Evolutionary conservation across 2,113 vertebrate genomes (phyloP).

Genomic region (Fulica atra): DNA sequence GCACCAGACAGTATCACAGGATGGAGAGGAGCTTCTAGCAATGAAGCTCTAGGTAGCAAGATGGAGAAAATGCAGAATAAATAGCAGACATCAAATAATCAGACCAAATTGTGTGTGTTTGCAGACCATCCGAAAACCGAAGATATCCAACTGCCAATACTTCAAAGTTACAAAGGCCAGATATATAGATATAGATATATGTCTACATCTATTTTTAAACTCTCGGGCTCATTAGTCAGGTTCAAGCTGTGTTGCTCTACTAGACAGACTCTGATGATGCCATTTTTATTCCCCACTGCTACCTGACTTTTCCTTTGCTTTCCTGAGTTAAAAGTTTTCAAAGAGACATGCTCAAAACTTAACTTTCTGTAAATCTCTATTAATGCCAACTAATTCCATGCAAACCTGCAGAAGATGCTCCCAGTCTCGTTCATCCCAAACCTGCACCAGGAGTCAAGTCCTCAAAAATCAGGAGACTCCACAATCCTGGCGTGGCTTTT

Average conservation of each 20-base stretch:
- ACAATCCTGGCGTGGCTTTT: neutral
- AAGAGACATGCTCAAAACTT: neutral
- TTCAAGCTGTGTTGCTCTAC: conserved; percentile 55
- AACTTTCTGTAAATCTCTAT: neutral
- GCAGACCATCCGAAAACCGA: neutral
- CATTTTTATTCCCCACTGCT: neutral
- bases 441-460: neutral
- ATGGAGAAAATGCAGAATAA: neutral
- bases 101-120: neutral
- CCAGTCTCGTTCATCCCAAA: neutral
- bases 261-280: conserved; percentile 27
- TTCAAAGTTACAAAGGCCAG: neutral
- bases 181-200: neutral
- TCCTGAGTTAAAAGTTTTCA: neutral
- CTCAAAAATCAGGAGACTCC: neutral
- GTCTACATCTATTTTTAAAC: neutral
- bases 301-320: neutral
- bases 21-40: neutral
- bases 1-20: rapidly evolving
- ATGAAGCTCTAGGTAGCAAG: neutral
- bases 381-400: neutral
- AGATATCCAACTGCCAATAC: neutral
- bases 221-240: conserved; percentile 45
- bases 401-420: neutral
- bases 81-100: neutral